phyloP scores from a whole-genome alignment of 2,888 invertebrate genomes.

The Sthenelais limicola region DNA sequence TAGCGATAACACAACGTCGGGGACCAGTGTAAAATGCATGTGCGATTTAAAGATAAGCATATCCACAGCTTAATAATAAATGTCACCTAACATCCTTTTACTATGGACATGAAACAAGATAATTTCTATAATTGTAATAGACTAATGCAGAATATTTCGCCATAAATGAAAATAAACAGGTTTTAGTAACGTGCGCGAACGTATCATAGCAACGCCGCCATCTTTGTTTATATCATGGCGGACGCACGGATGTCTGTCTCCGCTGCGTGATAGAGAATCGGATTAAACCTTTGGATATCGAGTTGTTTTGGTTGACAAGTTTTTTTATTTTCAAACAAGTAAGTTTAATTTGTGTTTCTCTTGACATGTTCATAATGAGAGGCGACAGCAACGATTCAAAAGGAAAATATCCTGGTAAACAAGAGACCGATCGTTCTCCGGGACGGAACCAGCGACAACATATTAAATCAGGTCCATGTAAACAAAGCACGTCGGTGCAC shows the following conservation, averaged over 20 bases:
- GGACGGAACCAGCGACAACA: neutral
- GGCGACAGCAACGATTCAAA: constrained; percentile 2
- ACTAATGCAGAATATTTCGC: too few relatives aligned
- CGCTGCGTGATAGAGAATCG: neutral
- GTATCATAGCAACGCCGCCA: constrained; percentile 44
- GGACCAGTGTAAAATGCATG: too few relatives aligned
- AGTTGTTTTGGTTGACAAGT: neutral
- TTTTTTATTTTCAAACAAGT: constrained; percentile 19
- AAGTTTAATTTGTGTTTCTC: neutral
- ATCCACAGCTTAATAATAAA: too few relatives aligned
- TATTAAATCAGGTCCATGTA: too few relatives aligned
- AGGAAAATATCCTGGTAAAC: neutral
- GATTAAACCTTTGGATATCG: neutral
- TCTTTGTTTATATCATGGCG: constrained; percentile 46
- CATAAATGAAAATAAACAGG: too few relatives aligned
- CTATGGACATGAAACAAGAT: too few relatives aligned
- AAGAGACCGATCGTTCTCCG: neutral
- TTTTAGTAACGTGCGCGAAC: constrained; percentile 3
- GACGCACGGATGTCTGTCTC: constrained; percentile 10
- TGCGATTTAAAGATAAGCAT: too few relatives aligned
- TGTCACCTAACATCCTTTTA: too few relatives aligned
- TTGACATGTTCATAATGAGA: neutral
- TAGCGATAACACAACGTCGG: too few relatives aligned
- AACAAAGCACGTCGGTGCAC: too few relatives aligned
- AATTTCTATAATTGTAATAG: too few relatives aligned